A percentile compares a stretch with the other conserved stretches of the same genome.
These are phyloP conservation scores for Agrochola circellaris DNA, from an alignment of 2,888 invertebrate species.

Conservation along the genomic window DNA sequence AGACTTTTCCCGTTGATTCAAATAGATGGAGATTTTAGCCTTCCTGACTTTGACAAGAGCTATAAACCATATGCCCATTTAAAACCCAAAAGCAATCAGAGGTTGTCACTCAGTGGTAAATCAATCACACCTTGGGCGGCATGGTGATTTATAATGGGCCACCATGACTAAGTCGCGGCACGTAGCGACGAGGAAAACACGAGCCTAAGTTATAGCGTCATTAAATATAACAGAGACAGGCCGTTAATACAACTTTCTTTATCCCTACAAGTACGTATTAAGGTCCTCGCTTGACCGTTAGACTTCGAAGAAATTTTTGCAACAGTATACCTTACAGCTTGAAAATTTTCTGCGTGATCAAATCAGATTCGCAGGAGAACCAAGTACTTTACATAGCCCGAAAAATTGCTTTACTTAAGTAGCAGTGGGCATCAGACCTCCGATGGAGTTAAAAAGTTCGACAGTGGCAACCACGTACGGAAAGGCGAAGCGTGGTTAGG, in stretches of 20 bases:
- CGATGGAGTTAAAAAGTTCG: not conserved
- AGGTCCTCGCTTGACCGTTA: not conserved
- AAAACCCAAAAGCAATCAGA: slow-evolving; percentile 23
- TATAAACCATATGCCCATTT: slow-evolving; percentile 13
- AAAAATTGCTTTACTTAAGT: not conserved
- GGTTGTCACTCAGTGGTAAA: slow-evolving; percentile 7
- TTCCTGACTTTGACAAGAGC: slow-evolving; percentile 9
- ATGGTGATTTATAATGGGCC: slow-evolving; percentile 2
- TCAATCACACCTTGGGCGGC: slow-evolving; percentile 7
- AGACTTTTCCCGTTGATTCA: slow-evolving; percentile 4
- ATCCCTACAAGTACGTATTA: not conserved
- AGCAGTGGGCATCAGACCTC: too few relatives aligned
- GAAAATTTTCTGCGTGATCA: not conserved
- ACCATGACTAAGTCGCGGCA: not conserved
- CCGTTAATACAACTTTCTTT: not conserved
- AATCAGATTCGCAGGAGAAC: not conserved
- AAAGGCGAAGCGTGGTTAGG: not conserved
- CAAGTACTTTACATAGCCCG: not conserved
- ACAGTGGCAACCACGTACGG: not conserved
- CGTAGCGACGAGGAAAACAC: not conserved
- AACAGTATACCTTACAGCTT: not conserved
- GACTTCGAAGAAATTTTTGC: not conserved
- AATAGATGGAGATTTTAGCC: not conserved
- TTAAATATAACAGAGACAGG: not conserved
- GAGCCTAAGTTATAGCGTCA: not conserved